Evolutionary conservation across 2,888 invertebrate species (phyloP), one percentile per base, ranked within the genome.

Genomic region (Nebria salina): DNA sequence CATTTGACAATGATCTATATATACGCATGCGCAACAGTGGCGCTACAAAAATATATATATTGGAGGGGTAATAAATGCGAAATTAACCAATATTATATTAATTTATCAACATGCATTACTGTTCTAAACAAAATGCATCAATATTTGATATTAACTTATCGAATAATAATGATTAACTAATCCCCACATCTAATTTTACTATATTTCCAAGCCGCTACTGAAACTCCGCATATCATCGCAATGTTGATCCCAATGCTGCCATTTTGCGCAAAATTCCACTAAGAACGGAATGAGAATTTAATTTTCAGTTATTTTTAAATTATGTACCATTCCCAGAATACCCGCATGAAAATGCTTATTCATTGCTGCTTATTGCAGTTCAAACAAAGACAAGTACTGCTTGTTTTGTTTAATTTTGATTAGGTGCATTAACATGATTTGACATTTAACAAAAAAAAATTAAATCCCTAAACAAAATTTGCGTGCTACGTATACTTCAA

Each of bases 401-500:
- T 76, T 76, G 66, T 20, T 43, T 74, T 68, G 66, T 34, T 79
- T 66, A 70, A 79, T 74, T 65, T 42, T 65, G 13, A 78, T 65
- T 75, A 54, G 65, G 41, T 70, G 66, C 34, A 79, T 79, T 75
- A 68, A 75, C 70, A 65, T 65, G 75, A 75, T 70, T 75, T 80
- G 75, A 80, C 75, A 64, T 80, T 80, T 79, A 66, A 75, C 9
- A 66, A 20, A 20, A 20, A 65, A 42, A 72, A 68, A 54, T 76
- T 76, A 81, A 81, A 76, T 76, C 81, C 81, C 81, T 81, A 81
- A 65, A 75, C 70, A 81, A 81, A 76, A 72, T 76, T 72, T 76
- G 42, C 64, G 81, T 81, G 81, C 81, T 73, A 81, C 81, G 76
- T 76, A 75, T 65, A 81, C 76, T 70, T 72, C 54, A 68, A 75